Evolutionary conservation across 2,797 vertebrate genomes (phyloP).

Genomic region (Rhinophrynus dorsalis): DNA sequence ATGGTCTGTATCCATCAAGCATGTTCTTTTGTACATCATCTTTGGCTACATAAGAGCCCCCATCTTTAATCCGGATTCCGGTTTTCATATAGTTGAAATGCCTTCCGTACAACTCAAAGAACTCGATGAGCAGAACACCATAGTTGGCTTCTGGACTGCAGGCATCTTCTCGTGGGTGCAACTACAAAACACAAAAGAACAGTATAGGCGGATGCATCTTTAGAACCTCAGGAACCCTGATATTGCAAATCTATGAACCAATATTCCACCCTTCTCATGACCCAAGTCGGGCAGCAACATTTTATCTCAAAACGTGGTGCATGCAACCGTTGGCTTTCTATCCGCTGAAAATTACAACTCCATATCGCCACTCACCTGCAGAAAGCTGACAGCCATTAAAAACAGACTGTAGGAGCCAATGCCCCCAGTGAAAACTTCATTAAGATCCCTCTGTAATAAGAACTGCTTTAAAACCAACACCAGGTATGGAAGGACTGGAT

Average conservation of each 20-base stretch:
- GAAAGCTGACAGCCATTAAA: conserved; percentile 98
- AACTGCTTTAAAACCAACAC: conserved; percentile 98
- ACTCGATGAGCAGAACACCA: conserved; percentile 96
- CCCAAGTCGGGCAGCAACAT: too few species aligned
- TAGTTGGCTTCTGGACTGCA: conserved; percentile 90
- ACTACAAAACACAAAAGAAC: conserved; percentile 61
- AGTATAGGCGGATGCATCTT: too few species aligned
- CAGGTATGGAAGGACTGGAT: conserved; percentile 92
- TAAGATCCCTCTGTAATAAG: conserved; percentile 94
- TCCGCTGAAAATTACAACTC: too few species aligned
- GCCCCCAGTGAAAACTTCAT: conserved; percentile 97
- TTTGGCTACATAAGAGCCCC: conserved; percentile 95
- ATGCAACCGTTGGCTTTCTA: too few species aligned
- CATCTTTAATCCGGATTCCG: conserved; percentile 96
- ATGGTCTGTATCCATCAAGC: conserved; percentile 94
- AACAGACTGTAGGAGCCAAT: conserved; percentile 98
- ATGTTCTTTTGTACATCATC: conserved; percentile 95
- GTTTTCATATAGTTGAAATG: conserved; percentile 98
- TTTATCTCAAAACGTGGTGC: too few species aligned
- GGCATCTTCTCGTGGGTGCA: conserved; percentile 92
- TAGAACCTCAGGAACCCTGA: too few species aligned
- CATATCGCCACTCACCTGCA: conserved; percentile 93
- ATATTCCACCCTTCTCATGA: too few species aligned
- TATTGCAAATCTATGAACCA: too few species aligned
- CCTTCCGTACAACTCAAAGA: conserved; percentile 97